Evolutionary conservation across 2,888 invertebrate species (phyloP), one percentile per base, ranked within the genome.

Genomic region (Ophion costatus): DNA sequence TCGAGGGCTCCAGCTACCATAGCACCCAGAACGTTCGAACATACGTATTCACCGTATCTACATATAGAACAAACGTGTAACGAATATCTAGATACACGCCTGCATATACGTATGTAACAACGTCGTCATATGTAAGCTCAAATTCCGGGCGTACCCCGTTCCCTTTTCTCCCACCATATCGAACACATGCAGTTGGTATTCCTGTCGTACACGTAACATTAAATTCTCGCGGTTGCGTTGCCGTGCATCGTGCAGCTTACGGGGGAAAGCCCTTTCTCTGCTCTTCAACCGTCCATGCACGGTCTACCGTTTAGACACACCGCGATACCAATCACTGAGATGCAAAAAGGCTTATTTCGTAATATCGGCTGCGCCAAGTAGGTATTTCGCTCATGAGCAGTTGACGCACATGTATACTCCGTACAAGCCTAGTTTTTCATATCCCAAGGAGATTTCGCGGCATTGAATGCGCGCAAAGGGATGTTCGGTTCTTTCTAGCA

Each of bases 1-100:
- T 82, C 82, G 76, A 57, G 75, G 76, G 80, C 76, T 82, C 67
- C 69, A 70, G 69, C 70, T 64, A 70, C 42, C 74, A 69, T 75
- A 61, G 64, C 82, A 75, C 70, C 61, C 61, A 22, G 38, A 56
- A 22, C 7, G 63, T 70, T 74, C 64, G 71, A 64, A 73, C 45
- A 51, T 80, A 67, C 29, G 29, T 61, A 61, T 42, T 45, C 45
- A 64, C 17, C 59, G 38, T 29, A 66, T 69, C 24, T 69, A 24
- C 51, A 51, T 66, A 56, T 64, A 51, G 64, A 75, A 64, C 66
- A 66, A 66, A 66, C 56, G 33, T 66, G 57, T 51, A 51, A 75
- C 33, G 33, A 33, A n/a, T 51, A 64, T 64, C 42, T 45, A 51
- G 17, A 33, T 24, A 63, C 24, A 45, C 7, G 42, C 17, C 1